Evolutionary conservation across 2,888 invertebrate genomes (phyloP).

Genomic region (Hypena proboscidalis): DNA sequence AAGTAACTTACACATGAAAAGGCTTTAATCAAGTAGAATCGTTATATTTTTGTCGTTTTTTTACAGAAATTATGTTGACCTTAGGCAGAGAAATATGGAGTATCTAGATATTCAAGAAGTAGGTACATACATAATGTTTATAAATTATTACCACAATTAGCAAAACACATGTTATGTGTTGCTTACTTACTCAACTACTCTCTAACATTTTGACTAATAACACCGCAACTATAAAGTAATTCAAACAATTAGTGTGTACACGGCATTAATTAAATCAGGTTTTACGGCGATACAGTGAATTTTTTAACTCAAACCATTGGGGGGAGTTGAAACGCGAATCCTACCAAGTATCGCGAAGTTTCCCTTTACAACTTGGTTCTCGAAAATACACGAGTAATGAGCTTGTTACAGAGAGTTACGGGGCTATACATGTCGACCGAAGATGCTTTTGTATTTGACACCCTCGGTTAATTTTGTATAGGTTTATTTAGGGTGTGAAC

Average conservation of each 20-base stretch:
- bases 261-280: constrained; percentile 42
- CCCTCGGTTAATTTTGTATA: constrained; percentile 24
- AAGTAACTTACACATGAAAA: too few relatives aligned
- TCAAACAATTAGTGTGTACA: constrained; percentile 15
- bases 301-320: constrained; percentile 44
- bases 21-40: too few relatives aligned
- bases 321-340: constrained; percentile 37
- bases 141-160: too few relatives aligned
- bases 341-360: constrained; percentile 48
- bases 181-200: too few relatives aligned
- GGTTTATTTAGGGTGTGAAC: constrained; percentile 18
- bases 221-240: constrained; percentile 2
- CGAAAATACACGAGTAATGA: constrained; percentile 60
- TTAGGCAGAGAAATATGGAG: too few relatives aligned
- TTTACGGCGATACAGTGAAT: constrained; percentile 32
- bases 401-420: too few relatives aligned
- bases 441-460: constrained; percentile 40
- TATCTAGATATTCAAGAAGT: too few relatives aligned
- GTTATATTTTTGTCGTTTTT: too few relatives aligned
- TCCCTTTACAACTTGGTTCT: constrained; percentile 47
- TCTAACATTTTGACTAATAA: too few relatives aligned
- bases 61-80: too few relatives aligned
- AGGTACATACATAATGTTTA: too few relatives aligned
- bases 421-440: constrained; percentile 38
- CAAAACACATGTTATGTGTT: too few relatives aligned